A percentile compares a stretch with the other conserved stretches of the same genome.
Evolutionary conservation across 2,797 vertebrate genomes (phyloP).

Genomic region (Sciaenops ocellatus): DNA sequence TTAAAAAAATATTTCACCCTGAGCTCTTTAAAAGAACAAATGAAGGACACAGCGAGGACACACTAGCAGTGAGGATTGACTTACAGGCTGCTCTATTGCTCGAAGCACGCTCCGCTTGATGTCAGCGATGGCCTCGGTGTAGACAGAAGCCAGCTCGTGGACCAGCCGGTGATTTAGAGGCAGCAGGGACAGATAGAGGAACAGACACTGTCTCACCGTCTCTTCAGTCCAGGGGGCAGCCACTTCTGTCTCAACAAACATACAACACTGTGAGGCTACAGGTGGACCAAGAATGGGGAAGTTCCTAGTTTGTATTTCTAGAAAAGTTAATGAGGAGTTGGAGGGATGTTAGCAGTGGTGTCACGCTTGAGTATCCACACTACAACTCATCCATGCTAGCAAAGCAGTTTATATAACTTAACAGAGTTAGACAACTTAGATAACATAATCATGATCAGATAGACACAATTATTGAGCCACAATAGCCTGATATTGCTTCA

Average conservation of each 20-base stretch:
- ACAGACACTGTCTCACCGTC: constrained; percentile 95
- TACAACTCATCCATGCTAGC: no score
- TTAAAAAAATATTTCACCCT: not conserved
- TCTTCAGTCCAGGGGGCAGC: constrained; percentile 96
- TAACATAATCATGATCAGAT: no score
- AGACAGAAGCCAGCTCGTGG: constrained; percentile 94
- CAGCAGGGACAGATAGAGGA: constrained; percentile 94
- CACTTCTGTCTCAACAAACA: constrained; percentile 87
- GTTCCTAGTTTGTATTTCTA: not conserved
- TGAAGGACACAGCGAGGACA: no score
- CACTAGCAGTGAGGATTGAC: no score
- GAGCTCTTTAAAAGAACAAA: not conserved
- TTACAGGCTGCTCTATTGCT: constrained; percentile 95
- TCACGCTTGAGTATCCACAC: not conserved
- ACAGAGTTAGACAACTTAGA: no score
- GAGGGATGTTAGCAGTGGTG: not conserved
- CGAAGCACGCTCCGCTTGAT: constrained; percentile 95
- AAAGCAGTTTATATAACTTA: no score
- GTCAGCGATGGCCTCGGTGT: constrained; percentile 97
- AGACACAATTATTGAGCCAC: no score
- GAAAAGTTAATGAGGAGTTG: not conserved
- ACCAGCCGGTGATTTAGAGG: constrained; percentile 96
- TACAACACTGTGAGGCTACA: not conserved
- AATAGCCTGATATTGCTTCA: no score
- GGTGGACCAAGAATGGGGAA: not conserved